A percentile compares a stretch with the other conserved stretches of the same genome.
phyloP scores from a whole-genome alignment of 2,797 vertebrate genomes.

The Gallinago stenura region DNA sequence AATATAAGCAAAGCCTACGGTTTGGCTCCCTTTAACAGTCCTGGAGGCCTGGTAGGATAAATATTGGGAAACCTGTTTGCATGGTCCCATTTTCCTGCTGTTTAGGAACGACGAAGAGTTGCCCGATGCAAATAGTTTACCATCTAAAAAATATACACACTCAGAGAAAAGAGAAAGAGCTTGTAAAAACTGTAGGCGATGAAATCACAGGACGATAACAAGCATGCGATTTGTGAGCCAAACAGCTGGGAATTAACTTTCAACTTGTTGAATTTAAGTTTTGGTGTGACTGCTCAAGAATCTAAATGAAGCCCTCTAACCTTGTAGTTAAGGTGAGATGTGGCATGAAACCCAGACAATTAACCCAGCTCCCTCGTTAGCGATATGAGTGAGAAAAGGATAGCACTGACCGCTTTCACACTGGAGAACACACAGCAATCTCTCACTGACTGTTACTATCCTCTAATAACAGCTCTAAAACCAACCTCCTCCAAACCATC shows the following conservation, averaged over 20 bases:
- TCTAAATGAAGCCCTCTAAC: background rate
- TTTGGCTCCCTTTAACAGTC: background rate
- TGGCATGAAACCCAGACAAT: background rate
- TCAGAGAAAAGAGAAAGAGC: background rate
- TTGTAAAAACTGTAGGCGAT: background rate
- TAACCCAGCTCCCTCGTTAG: background rate
- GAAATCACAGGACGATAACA: background rate
- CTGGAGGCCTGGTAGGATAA: background rate
- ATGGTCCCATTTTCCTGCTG: background rate
- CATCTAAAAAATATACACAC: background rate
- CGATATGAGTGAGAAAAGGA: rapidly evolving
- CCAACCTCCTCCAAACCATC: background rate
- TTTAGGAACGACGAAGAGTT: background rate
- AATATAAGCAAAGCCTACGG: background rate
- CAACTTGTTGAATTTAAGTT: background rate
- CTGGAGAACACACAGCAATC: rapidly evolving
- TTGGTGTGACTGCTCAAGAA: background rate
- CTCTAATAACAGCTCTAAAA: background rate
- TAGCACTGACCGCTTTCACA: background rate
- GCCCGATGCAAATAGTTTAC: background rate
- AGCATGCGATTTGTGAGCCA: background rate
- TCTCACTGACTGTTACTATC: background rate
- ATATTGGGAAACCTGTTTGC: background rate
- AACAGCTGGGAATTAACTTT: background rate
- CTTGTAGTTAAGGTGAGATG: background rate